Conservation (phyloP, 2,888 invertebrate species). For the Aphodius sticticus region DNA sequence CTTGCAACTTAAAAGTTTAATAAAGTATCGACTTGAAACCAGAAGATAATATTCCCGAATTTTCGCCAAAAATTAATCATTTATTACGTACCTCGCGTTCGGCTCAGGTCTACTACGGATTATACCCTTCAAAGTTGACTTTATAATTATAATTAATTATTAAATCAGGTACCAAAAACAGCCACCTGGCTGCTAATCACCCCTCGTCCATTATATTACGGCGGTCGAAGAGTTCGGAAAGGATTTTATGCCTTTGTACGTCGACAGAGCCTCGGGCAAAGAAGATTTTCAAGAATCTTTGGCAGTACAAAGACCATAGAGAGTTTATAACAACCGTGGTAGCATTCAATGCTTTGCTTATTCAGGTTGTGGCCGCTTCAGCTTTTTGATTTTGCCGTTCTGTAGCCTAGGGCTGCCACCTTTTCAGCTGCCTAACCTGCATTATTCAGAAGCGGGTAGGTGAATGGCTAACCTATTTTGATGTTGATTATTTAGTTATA, state of each 20-base stretch:
- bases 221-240: neutral
- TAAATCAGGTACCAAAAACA: constrained; percentile 4
- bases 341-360: neutral
- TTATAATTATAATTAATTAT: constrained; percentile 4
- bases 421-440: too few relatives aligned
- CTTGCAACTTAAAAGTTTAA: neutral
- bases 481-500: too few relatives aligned
- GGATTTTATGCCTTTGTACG: neutral
- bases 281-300: neutral
- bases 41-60: neutral
- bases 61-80: neutral
- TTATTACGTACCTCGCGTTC: neutral
- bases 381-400: neutral
- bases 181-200: neutral
- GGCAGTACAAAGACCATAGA: neutral
- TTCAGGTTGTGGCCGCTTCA: neutral
- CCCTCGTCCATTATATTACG: neutral
- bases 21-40: neutral
- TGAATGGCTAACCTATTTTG: too few relatives aligned
- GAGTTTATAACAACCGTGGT: neutral
- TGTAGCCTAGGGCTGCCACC: neutral
- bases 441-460: too few relatives aligned
- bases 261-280: neutral
- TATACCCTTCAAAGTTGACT: neutral
- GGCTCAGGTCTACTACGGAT: neutral